Evolutionary conservation across 2,888 invertebrate genomes (phyloP).

Genomic region (Nomada goodeniana): DNA sequence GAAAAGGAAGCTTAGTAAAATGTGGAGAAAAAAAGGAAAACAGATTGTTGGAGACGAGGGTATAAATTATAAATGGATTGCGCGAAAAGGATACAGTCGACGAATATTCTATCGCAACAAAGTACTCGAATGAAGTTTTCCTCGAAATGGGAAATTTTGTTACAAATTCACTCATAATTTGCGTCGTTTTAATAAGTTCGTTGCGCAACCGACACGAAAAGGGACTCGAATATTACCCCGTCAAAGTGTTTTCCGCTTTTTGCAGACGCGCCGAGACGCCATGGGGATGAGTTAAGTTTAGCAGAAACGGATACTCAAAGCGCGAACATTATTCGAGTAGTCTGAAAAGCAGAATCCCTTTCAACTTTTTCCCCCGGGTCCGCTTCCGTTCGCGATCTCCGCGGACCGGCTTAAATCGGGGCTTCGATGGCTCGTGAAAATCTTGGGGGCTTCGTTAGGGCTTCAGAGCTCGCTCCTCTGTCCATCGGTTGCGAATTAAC

Average conservation of each 20-base stretch:
- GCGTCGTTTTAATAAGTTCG: conserved; percentile 18
- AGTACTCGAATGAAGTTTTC: background rate
- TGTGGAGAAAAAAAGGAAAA: too few relatives aligned
- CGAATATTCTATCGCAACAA: too few relatives aligned
- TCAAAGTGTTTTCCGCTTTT: conserved; percentile 14
- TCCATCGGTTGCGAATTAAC: conserved; percentile 67
- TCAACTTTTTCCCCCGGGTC: background rate
- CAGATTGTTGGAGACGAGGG: too few relatives aligned
- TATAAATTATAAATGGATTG: too few relatives aligned
- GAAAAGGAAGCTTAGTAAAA: background rate
- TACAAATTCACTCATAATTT: background rate
- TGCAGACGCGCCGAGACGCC: background rate
- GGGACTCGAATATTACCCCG: background rate
- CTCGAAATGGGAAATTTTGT: background rate
- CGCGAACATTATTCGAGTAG: conserved; percentile 22
- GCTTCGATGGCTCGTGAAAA: conserved; percentile 68
- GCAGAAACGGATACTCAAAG: conserved; percentile 24
- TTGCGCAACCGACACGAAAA: background rate
- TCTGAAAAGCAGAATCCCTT: conserved; percentile 28
- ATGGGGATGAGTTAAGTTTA: conserved; percentile 10
- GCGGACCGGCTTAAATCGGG: conserved; percentile 39
- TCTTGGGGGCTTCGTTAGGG: conserved; percentile 69
- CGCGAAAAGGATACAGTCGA: too few relatives aligned
- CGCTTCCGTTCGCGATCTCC: conserved; percentile 1
- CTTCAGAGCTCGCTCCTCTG: conserved; percentile 69